Base-by-base conservation (phyloP, 1,140 invertebrate species). In the Zaprionus gabonicus region DNA sequence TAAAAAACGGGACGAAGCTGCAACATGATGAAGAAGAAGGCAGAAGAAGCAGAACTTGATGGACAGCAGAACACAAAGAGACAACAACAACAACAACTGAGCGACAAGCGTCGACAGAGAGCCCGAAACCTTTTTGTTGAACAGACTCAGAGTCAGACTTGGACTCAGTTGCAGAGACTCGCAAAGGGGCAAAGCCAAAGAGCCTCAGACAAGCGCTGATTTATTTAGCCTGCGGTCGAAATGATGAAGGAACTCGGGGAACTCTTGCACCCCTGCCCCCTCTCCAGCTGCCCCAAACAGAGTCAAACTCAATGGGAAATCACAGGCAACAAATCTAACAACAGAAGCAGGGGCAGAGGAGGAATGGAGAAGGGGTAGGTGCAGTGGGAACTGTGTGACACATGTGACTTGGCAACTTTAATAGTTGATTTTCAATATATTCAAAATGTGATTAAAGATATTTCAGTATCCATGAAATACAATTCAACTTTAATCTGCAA, bases 181-280 rank as follows among this genome's bases (percentile, higher is more conserved):
- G 7, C n/a, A 46, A 34, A 67, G 56, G 20, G 25, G 7, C 68
- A 67, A 59, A 76, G 79, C 31, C 76, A 63, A 58, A 67, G 69
- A 78, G 66, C 58, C 66, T 10, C 78, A 82, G 84, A 88, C 84
- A 88, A 88, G 84, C 84, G 81, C 81, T 88, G 84, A 88, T 88
- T 88, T 88, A 88, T 88, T 81, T 88, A 64, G 84, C 84, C 80
- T 81, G 82, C 80, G 81, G 80, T 82, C 71, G 67, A 78, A 82
- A 91, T 91, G 82, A 86, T 80, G 73, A 78, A 82, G 82, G 86
- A 80, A 78, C 86, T 82, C 41, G 38, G 13, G 31, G 9, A 34
- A 34, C 31, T 34, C 38, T 41, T n/a, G 15, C n/a, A 0, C 17
- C 17, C 38, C 5, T 2, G 15, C 6, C 15, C 5, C 6, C 38